Evolutionary conservation across 1,140 invertebrate genomes (phyloP), one percentile per base, ranked within the genome.

Genomic region (Scaptomyza hsui): DNA sequence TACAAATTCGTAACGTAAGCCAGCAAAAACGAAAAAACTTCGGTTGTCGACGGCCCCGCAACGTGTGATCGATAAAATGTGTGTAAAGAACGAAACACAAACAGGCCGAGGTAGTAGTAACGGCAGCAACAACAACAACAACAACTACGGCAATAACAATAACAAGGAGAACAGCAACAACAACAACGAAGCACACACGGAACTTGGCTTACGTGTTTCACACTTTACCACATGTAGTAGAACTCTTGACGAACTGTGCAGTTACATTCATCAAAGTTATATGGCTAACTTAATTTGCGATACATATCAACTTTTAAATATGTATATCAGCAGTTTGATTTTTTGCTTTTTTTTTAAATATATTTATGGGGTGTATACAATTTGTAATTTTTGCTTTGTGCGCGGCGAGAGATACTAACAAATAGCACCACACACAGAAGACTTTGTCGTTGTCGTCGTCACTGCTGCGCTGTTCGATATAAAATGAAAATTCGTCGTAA

Each of bases 401-500:
- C 68, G 61, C 61, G 61, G 68, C 68, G 68, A 71, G 68, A 71
- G 68, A 71, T 71, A 71, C 68, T 47, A 71, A 71, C 68, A 65
- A 71, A 70, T 62, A 69, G 32, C 67, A 49, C 51, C 42, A 64
- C 60, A 71, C 68, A 71, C 52, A 47, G 45, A 59, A 57, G 49
- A 32, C 52, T 29, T 12, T 41, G 18, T 52, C 44, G 80, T 10
- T 41, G 18, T 52, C 44, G 80, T 85, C 78, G 76, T 85, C 64
- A 82, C 83, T 88, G 83, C 56, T 82, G 75, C 78, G 78, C 83
- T 80, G 82, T 88, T 82, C 82, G 82, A 72, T 89, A 74, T 80
- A 75, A 82, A 88, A 88, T 88, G 82, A 88, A 88, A 88, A 88
- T 83, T 89, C 83, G 52, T 83, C 83, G 83, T 82, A 89, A 88